Conservation (phyloP, 2,888 invertebrate species). For the Hemaris fuciformis region DNA sequence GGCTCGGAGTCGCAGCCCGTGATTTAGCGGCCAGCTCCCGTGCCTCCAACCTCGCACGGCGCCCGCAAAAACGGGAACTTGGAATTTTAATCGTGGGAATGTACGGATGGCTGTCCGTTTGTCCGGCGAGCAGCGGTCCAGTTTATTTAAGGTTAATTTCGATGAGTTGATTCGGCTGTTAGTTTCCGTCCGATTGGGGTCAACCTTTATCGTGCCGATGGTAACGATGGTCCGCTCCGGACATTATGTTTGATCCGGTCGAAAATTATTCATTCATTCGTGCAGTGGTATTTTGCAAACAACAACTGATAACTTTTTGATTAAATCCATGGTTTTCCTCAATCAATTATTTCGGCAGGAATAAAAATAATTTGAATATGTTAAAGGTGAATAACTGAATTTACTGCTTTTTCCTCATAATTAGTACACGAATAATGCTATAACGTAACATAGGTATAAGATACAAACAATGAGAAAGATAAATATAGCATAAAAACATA, state of each 20-base stretch:
- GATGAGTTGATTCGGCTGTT: slow-evolving; percentile 57
- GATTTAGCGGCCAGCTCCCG: slow-evolving; percentile 56
- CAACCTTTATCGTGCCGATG: slow-evolving; percentile 26
- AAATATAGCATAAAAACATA: too few species aligned
- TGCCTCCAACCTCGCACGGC: slow-evolving; percentile 4
- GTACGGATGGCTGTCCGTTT: slow-evolving; percentile 35
- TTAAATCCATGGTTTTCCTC: background rate
- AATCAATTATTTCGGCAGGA: too few species aligned
- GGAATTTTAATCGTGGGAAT: slow-evolving; percentile 72
- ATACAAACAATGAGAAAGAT: too few species aligned
- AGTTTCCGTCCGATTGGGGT: slow-evolving; percentile 53
- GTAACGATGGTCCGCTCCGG: background rate
- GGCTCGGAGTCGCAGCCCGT: slow-evolving; percentile 51
- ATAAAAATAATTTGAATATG: too few species aligned
- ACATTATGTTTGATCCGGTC: slow-evolving; percentile 34
- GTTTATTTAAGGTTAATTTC: slow-evolving; percentile 77
- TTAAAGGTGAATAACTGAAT: too few species aligned
- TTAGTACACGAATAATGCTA: too few species aligned
- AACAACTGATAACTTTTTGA: background rate
- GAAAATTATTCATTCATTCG: slow-evolving; percentile 30
- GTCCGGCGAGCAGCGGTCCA: slow-evolving; percentile 24
- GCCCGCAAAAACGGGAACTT: background rate
- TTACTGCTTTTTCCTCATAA: background rate
- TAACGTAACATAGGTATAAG: too few species aligned
- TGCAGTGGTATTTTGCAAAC: background rate